Evolutionary conservation across 1,140 invertebrate species (phyloP).

Genomic region (Zeugodacus cucurbitae): DNA sequence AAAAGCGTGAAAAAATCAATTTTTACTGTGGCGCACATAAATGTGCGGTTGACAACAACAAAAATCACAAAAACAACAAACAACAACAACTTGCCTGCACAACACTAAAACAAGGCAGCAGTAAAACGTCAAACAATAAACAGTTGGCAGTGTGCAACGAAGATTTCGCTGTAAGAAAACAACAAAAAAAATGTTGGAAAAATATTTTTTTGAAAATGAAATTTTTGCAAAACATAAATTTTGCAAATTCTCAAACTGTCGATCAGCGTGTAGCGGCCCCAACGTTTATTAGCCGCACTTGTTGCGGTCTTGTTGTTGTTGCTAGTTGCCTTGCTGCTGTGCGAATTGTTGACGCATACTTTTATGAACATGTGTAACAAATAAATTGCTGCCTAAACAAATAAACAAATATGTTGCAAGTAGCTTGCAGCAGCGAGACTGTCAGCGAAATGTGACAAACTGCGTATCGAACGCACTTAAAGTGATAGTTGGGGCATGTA

Average conservation of each 20-base stretch:
- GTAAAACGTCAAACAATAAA: constrained; percentile 32
- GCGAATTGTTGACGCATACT: constrained; percentile 36
- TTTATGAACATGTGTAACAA: constrained; percentile 41
- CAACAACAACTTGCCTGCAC: not conserved
- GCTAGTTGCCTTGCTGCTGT: not conserved
- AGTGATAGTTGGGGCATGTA: not conserved
- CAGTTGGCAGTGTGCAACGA: not conserved
- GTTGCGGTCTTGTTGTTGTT: not conserved
- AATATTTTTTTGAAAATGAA: not conserved
- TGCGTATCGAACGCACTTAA: constrained; percentile 30
- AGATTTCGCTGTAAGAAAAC: not conserved
- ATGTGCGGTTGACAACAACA: not conserved
- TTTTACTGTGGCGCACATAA: constrained; percentile 29
- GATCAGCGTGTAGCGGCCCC: not conserved
- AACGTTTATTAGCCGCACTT: not conserved
- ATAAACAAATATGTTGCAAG: not conserved
- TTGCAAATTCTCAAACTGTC: constrained; percentile 7
- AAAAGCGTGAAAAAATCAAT: constrained; percentile 33
- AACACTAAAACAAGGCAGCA: constrained; percentile 8
- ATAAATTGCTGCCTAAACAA: constrained; percentile 39
- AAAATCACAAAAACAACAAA: not conserved
- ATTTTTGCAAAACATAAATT: constrained; percentile 34
- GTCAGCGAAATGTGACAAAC: not conserved
- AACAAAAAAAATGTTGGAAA: not conserved
- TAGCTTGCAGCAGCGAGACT: not conserved